phyloP scores from a whole-genome alignment of 2,888 invertebrate genomes.

The Amiota minor region DNA sequence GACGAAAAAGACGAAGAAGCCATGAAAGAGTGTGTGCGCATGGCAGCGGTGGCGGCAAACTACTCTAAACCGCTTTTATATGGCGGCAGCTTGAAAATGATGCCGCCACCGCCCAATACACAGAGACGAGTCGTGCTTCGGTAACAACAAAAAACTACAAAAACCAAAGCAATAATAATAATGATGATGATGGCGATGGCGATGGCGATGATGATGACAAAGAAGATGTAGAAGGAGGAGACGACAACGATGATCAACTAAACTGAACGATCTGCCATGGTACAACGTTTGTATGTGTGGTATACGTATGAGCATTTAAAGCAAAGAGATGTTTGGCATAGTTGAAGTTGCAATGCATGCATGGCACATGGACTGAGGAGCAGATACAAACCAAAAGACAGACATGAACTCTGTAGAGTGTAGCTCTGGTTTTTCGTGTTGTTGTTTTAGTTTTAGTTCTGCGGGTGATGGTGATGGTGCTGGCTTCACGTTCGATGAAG shows the following conservation, averaged over 20 bases:
- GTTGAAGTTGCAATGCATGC: constrained; percentile 52
- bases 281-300: no score
- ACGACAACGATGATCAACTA: background rate
- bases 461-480: constrained; percentile 16
- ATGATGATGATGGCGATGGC: background rate
- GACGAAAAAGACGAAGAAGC: constrained; percentile 16
- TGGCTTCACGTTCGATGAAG: constrained; percentile 17
- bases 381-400: constrained; percentile 41
- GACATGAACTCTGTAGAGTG: background rate
- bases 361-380: constrained; percentile 51
- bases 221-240: background rate
- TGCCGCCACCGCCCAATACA: constrained; percentile 38
- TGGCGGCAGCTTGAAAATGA: constrained; percentile 43
- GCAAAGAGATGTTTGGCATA: constrained; percentile 60
- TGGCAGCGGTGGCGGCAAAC: constrained; percentile 44
- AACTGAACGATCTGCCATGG: no score
- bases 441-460: no score
- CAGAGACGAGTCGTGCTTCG: background rate
- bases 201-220: background rate
- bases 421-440: background rate
- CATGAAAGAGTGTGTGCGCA: constrained; percentile 1
- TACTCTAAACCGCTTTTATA: constrained; percentile 62
- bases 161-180: background rate
- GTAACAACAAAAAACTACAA: background rate
- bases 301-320: no score